Percentiles rank a stretch among this genome's conserved stretches.
These are phyloP conservation scores for Sisyra terminalis DNA, from an alignment of 2,888 invertebrate species.

Conservation along the genomic window DNA sequence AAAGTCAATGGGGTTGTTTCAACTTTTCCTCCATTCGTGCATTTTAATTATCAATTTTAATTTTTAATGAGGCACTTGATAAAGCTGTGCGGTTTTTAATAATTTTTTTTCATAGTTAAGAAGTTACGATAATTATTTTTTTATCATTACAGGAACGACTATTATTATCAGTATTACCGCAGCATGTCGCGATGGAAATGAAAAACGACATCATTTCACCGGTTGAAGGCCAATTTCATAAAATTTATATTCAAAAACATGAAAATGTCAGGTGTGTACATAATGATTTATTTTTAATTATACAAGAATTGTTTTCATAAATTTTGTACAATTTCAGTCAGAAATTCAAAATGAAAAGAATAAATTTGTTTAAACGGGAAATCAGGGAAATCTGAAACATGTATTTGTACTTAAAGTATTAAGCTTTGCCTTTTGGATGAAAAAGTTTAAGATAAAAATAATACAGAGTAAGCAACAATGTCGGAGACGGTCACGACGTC, in stretches of 20 bases:
- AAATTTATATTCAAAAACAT: constrained; percentile 86
- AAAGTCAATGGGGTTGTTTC: neutral
- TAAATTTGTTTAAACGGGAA: too few relatives aligned
- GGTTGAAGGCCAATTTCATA: constrained; percentile 82
- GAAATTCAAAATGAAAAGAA: too few relatives aligned
- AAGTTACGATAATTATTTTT: neutral
- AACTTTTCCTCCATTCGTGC: neutral
- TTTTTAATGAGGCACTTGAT: neutral
- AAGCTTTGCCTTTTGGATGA: too few relatives aligned
- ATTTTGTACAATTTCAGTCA: too few relatives aligned
- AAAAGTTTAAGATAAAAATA: too few relatives aligned
- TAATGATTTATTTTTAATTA: neutral
- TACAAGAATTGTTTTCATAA: too few relatives aligned
- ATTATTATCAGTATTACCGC: constrained; percentile 72
- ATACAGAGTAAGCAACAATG: too few relatives aligned
- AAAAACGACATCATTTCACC: constrained; percentile 84
- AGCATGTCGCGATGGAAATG: constrained; percentile 89
- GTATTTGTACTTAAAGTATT: too few relatives aligned
- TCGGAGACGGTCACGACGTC: too few relatives aligned
- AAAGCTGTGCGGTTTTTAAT: neutral
- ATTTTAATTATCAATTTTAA: neutral
- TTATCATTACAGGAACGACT: constrained; percentile 51
- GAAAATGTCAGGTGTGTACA: constrained; percentile 74
- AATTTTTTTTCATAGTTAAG: neutral
- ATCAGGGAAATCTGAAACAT: too few relatives aligned